Conservation (phyloP, 2,113 vertebrate species). For the Lota lota region DNA sequence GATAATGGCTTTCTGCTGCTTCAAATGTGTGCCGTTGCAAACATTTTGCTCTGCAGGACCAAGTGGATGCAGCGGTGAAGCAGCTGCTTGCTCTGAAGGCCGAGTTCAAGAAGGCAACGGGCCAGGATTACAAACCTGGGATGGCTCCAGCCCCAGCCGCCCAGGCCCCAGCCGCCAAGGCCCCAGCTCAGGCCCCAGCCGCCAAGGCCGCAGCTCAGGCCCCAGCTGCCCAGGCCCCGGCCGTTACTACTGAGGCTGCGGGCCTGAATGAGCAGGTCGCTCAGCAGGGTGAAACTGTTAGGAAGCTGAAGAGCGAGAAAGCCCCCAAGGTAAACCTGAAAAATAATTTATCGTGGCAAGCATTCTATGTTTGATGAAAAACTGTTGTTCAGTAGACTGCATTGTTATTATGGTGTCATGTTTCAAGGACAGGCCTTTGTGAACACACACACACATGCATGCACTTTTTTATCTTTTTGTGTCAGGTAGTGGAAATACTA, state of each 20-base stretch:
- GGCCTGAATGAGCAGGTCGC: slow-evolving; percentile 52
- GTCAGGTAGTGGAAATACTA: too few relatives aligned
- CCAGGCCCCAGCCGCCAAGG: slow-evolving; percentile 6
- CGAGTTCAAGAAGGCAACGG: slow-evolving; percentile 84
- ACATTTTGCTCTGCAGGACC: slow-evolving; percentile 76
- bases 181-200: slow-evolving; percentile 12
- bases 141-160: slow-evolving; percentile 43
- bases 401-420: too few relatives aligned
- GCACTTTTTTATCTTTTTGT: too few relatives aligned
- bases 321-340: slow-evolving; percentile 69
- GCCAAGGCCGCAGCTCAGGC: not conserved
- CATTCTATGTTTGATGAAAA: too few relatives aligned
- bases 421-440: too few relatives aligned
- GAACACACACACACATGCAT: too few relatives aligned
- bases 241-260: slow-evolving; percentile 1
- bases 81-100: slow-evolving; percentile 83
- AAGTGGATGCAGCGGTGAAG: slow-evolving; percentile 86
- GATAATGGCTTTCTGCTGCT: not conserved
- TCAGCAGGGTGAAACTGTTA: slow-evolving; percentile 78
- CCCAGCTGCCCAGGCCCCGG: slow-evolving; percentile 12
- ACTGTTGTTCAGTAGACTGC: too few relatives aligned
- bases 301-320: slow-evolving; percentile 78
- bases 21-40: too few relatives aligned
- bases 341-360: not conserved
- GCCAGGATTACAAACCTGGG: slow-evolving; percentile 89